A percentile compares a stretch with the other conserved stretches of the same genome.
Evolutionary conservation across 1,140 invertebrate genomes (phyloP).

Genomic region (Drosophila sulfurigaster): DNA sequence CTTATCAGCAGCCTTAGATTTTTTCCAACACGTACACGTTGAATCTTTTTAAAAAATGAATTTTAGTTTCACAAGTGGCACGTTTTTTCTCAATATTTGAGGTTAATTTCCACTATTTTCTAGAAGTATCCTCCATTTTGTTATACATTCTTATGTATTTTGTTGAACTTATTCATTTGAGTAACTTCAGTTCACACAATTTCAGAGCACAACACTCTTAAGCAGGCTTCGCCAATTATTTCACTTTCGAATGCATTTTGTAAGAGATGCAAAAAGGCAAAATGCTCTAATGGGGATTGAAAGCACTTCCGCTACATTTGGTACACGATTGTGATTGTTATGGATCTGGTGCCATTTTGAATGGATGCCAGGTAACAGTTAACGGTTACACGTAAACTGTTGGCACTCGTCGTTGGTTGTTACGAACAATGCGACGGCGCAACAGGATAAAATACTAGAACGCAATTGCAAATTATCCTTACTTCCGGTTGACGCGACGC

Average conservation of each 20-base stretch:
- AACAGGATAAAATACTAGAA: conserved; percentile 61
- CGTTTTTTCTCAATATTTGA: conserved; percentile 44
- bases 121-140: neutral
- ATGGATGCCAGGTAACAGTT: neutral
- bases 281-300: conserved; percentile 54
- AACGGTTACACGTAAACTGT: conserved; percentile 9
- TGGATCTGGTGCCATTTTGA: conserved; percentile 30
- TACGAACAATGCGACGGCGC: conserved; percentile 68
- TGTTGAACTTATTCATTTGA: conserved; percentile 4
- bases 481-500: conserved; percentile 66
- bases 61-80: conserved; percentile 40
- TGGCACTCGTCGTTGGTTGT: neutral
- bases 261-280: conserved; percentile 19
- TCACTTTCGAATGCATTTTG: conserved; percentile 46
- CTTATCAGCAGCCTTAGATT: conserved; percentile 51
- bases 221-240: conserved; percentile 29
- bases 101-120: conserved; percentile 56
- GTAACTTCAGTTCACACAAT: neutral
- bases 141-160: conserved; percentile 16
- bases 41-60: conserved; percentile 26
- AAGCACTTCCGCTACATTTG: conserved; percentile 70
- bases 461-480: conserved; percentile 63
- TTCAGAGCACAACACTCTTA: conserved; percentile 3
- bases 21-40: conserved; percentile 32
- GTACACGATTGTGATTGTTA: conserved; percentile 33